Evolutionary conservation across 2,888 invertebrate species (phyloP), one percentile per base, ranked within the genome.

Genomic region (Plagiodera versicolora): DNA sequence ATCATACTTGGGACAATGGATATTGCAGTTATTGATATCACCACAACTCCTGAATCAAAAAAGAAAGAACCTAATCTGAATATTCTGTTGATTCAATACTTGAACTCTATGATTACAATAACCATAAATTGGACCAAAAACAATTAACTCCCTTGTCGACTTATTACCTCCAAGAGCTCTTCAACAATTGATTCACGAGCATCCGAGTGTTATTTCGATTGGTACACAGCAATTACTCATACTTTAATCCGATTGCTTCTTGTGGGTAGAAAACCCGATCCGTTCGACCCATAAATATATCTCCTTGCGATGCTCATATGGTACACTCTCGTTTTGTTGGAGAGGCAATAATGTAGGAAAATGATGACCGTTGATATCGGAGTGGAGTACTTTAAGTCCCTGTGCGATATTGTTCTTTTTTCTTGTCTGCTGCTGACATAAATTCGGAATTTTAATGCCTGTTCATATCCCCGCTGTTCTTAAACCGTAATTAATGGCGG

Each of bases 341-440:
- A 56, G 49, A 44, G 62, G 68, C 64, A 64, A 69, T 70, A 70
- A 70, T 53, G 56, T 66, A 30, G 56, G 51, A 61, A 64, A 70
- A 63, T 68, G 66, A 70, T 67, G 69, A 57, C 52, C 56, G 61
- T 49, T 56, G 66, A 68, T 69, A 70, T 59, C 66, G 64, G 67
- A 68, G 65, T 67, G 63, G 64, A 54, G 65, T 62, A 65, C 62
- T 67, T 69, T 67, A 50, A 61, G 55, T 53, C 28, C 58, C 55
- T 61, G 70, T 70, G 63, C 66, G 65, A 60, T 68, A 68, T 65
- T 62, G 62, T 64, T 56, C 61, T 61, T 58, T 54, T 59, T 56
- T 58, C 47, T 54, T 28, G 17, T 49, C 18, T 48, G 24, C 48
- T 56, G 56, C 20, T 53, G 46, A 57, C 56, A 65, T 63, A 65